Base-by-base conservation (phyloP, 2,797 vertebrate species). In the Pitangus sulphuratus region DNA sequence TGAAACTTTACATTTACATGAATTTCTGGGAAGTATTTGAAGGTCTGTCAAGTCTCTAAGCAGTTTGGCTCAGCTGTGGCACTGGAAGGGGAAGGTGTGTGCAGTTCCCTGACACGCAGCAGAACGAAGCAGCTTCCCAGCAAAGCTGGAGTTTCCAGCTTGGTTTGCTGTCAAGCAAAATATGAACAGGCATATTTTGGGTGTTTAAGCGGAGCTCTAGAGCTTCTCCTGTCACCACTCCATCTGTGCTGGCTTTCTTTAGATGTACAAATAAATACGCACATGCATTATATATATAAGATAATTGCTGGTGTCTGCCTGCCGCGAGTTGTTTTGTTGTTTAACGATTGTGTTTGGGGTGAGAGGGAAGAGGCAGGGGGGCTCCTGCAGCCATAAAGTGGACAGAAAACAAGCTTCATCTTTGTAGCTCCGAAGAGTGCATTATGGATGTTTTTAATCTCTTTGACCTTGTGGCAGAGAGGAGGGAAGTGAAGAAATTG, bases 401-500 rank as follows among this genome's bases (percentile, higher is more conserved):
- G 78, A 21, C 72, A 50, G 60, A 57, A 74, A 84, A 58, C 65
- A 68, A 84, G 68, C 81, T 66, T 45, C 94, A 79, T 95, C 90
- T 84, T 71, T 88, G 83, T 74, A 56, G 31, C 84, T 26, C 77
- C 8, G 24, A 68, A 77, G 86, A 89, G 93, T 8, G 78, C 84
- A 54, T 89, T 94, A 74, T 95, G 88, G 93, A 90, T 88, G 90
- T 50, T 95, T 95, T 94, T 93, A 92, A 93, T 92, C 79, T 69
- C 93, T 88, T 84, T 95, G 91, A 93, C 96, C 79, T 92, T 3
- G 37, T 92, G 68, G 54, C 60, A 50, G 82, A 53, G 51, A 70
- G 39, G 50, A 42, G 87, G 39, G 56, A 84, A 77, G 80, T 54
- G 51, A 66, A 86, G 78, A 79, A 91, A 91, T 86, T 26, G 93